Evolutionary conservation across 2,888 invertebrate species (phyloP).

Genomic region (Rhagonycha lutea): DNA sequence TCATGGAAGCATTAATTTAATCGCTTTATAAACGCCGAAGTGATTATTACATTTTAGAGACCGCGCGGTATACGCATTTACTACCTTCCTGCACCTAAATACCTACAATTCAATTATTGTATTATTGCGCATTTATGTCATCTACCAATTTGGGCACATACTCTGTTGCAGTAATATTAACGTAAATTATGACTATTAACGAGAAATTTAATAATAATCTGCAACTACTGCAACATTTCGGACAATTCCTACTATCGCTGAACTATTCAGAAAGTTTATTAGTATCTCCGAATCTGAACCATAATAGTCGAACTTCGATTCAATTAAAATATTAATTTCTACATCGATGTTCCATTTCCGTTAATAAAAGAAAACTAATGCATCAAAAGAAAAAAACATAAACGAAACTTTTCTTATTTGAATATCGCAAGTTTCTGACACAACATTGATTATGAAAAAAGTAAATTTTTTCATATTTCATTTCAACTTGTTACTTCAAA

Average conservation of each 20-base stretch:
- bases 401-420: slow-evolving; percentile 6
- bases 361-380: neutral
- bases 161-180: slow-evolving; percentile 22
- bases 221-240: slow-evolving; percentile 5
- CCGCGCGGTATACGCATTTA: neutral
- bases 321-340: neutral
- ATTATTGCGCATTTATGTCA: slow-evolving; percentile 27
- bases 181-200: slow-evolving; percentile 24
- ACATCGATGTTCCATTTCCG: neutral
- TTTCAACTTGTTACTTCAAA: slow-evolving; percentile 16
- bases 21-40: neutral
- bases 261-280: neutral
- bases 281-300: neutral
- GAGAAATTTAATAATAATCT: slow-evolving; percentile 21
- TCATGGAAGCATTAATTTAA: neutral
- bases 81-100: slow-evolving; percentile 19
- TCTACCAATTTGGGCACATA: slow-evolving; percentile 22
- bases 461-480: slow-evolving; percentile 20
- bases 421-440: slow-evolving; percentile 5
- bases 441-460: neutral
- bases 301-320: neutral
- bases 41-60: slow-evolving; percentile 3
- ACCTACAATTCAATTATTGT: slow-evolving; percentile 23
- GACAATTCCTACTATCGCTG: neutral
- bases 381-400: neutral